Evolutionary conservation across 2,888 invertebrate species (phyloP), one percentile per base, ranked within the genome.

Genomic region (Glaucopsyche alexis): DNA sequence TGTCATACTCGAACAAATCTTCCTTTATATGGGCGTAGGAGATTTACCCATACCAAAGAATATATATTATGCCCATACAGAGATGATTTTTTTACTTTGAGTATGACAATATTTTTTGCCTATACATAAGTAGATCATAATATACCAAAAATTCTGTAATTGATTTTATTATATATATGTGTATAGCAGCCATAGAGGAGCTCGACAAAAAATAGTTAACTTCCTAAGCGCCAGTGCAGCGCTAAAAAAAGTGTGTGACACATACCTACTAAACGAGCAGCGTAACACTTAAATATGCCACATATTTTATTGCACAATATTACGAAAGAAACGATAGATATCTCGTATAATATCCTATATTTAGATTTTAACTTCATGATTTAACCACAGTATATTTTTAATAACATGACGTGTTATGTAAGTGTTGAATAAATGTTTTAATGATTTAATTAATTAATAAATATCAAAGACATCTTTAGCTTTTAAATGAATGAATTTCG

Each of bases 271-370:
- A 60, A 6, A 29, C 29, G 60, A 6, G 13, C 29, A 19, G 11
- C 29, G 29, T 60, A 55, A 60, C 60, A 60, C 2, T 11, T 47
- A 29, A 60, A 60, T 60, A 60, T 13, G 13, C 60, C 29, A 29
- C 29, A 40, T 45, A 16, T 16, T 45, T 16, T 45, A 42, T 67
- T 67, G 66, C 66, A 67, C 66, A 67, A 67, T 45, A 67, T 67
- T 67, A 16, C 45, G 40, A 67, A 67, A 45, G 45, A 16, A 29
- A 13, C 60, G 60, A 60, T 29, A 60, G 9, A 9, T 9, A 47
- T 47, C 9, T 47, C 13, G 9, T 60, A 11, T 11, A 4, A 11
- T 11, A 4, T 60, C 29, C 60, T 60, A 60, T 60, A 29, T 60
- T 60, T 60, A 60, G 29, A 60, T 60, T 60, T 60, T 29, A 60